A percentile compares a stretch with the other conserved stretches of the same genome.
phyloP scores from a whole-genome alignment of 2,113 vertebrate species.

The Vicugna pacos region DNA sequence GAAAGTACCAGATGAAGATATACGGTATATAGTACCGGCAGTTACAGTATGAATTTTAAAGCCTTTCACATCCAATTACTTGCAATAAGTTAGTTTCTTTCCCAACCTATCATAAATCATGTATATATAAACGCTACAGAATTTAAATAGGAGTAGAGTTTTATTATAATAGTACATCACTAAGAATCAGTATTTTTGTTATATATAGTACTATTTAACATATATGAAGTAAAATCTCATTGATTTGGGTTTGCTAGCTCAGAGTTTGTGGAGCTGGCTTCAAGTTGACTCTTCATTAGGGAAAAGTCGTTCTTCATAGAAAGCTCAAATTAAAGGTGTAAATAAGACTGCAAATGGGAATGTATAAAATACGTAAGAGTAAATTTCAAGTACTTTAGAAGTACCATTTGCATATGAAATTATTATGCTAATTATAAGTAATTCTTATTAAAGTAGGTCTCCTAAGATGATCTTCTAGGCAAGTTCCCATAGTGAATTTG shows the following conservation, averaged over 20 bases:
- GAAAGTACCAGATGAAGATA: conserved; percentile 77
- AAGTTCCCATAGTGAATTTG: conserved; percentile 71
- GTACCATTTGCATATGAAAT: conserved; percentile 75
- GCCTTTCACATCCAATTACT: conserved; percentile 79
- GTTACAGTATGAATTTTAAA: conserved; percentile 82
- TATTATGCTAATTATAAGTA: conserved; percentile 81
- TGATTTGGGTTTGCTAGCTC: conserved; percentile 75
- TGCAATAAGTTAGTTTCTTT: conserved; percentile 79
- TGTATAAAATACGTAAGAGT: conserved; percentile 73
- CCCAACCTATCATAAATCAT: conserved; percentile 75
- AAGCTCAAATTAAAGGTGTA: conserved; percentile 77
- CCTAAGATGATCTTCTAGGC: conserved; percentile 69
- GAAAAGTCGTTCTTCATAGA: conserved; percentile 76
- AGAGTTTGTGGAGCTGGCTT: conserved; percentile 61
- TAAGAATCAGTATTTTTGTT: conserved; percentile 71
- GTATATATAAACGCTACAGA: conserved; percentile 68
- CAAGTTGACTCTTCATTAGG: conserved; percentile 69
- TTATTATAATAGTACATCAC: conserved; percentile 72
- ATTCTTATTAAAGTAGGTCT: conserved; percentile 80
- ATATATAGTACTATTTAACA: conserved; percentile 74
- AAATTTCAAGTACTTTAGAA: conserved; percentile 77
- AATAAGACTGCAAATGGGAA: conserved; percentile 76
- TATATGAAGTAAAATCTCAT: conserved; percentile 70
- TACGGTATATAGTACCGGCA: conserved; percentile 58
- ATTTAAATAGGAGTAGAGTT: conserved; percentile 76